Evolutionary conservation across 2,797 vertebrate genomes (phyloP).

Genomic region (Lemur catta): DNA sequence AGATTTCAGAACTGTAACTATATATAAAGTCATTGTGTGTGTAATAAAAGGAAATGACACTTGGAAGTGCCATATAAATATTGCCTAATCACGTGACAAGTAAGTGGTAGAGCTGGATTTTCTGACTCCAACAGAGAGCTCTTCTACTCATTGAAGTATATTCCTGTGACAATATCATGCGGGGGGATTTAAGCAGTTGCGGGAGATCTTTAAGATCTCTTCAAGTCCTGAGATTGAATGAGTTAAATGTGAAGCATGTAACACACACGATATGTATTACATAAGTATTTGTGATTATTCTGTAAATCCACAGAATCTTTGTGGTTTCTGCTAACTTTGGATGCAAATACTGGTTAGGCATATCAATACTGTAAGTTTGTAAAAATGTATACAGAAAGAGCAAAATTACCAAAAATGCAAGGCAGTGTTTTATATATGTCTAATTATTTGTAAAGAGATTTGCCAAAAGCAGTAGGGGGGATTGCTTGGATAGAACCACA

Average conservation of each 20-base stretch:
- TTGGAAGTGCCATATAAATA: neutral
- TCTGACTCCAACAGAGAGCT: neutral
- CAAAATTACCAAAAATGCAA: neutral
- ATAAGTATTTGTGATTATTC: neutral
- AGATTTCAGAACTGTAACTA: neutral
- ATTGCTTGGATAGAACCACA: neutral
- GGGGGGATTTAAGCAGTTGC: neutral
- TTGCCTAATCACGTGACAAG: neutral
- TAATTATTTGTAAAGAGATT: slow-evolving; percentile 3
- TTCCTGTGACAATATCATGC: neutral
- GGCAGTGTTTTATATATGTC: neutral
- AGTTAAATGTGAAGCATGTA: neutral
- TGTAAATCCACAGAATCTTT: neutral
- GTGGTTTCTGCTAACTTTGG: neutral
- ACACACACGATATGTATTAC: neutral
- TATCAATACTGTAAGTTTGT: neutral
- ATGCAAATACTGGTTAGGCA: neutral
- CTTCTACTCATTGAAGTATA: neutral
- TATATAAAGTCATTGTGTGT: neutral
- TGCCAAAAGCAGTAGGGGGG: neutral
- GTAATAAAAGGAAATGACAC: neutral
- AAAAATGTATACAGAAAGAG: neutral
- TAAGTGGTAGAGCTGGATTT: neutral
- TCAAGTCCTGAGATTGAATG: neutral
- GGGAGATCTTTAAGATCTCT: neutral